Evolutionary conservation across 2,113 vertebrate species (phyloP).

Genomic region (Chascanopsetta lugubris): DNA sequence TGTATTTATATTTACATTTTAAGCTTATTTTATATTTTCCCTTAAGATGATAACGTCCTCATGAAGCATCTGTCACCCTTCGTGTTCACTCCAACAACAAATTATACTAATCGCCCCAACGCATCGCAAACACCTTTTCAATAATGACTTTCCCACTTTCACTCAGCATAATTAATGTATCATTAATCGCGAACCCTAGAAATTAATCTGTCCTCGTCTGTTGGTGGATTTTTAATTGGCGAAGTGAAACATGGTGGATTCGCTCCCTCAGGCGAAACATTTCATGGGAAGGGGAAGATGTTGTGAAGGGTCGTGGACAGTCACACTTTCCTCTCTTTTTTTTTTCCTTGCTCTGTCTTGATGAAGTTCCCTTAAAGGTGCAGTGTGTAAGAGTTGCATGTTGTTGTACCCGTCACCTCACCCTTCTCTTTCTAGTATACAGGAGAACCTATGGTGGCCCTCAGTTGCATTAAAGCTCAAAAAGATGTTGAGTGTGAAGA

Average conservation of each 20-base stretch:
- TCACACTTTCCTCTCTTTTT: slow-evolving; percentile 13
- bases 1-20: neutral
- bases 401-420: no score
- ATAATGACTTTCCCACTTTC: slow-evolving; percentile 46
- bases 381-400: no score
- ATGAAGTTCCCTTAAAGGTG: no score
- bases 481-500: no score
- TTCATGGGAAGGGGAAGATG: slow-evolving; percentile 44
- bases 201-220: slow-evolving; percentile 42
- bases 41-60: neutral
- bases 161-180: slow-evolving; percentile 62
- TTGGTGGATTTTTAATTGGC: slow-evolving; percentile 62
- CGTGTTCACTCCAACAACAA: slow-evolving; percentile 7
- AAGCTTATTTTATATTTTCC: neutral
- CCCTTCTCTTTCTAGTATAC: no score
- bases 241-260: slow-evolving; percentile 52
- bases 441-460: no score
- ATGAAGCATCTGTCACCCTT: neutral
- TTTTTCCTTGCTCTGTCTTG: slow-evolving; percentile 23
- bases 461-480: no score
- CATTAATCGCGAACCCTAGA: slow-evolving; percentile 40
- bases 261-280: slow-evolving; percentile 29
- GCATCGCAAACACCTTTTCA: slow-evolving; percentile 21
- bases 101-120: slow-evolving; percentile 42
- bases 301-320: slow-evolving; percentile 22